Base-by-base conservation (phyloP, 2,888 invertebrate genomes). In the Agrochola litura region DNA sequence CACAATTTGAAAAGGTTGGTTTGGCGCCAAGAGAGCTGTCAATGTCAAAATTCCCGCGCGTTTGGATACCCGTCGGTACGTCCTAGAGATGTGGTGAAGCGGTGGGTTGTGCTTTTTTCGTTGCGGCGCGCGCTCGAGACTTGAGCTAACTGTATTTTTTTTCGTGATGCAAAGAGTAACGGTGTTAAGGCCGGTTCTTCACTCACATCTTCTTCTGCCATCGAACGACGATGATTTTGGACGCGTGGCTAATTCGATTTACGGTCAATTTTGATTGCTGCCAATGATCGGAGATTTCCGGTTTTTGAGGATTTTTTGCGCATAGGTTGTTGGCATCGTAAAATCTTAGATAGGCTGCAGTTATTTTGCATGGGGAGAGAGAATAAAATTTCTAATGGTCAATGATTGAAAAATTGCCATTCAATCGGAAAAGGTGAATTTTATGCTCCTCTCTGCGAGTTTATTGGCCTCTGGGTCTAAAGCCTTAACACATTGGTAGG, bases 141-240 rank as follows among this genome's bases (percentile, higher is more conserved):
- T 91, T 84, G 84, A 88, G 90, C 85, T 96, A 96, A 96, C 96
- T 95, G 96, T 96, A 96, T 93, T 96, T 96, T 93, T 96, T 96
- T 96, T 96, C 94, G 95, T 95, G 95, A 93, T 95, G 92, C 93
- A 89, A 92, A 90, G 91, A 89, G 92, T 96, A 96, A 96, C 96
- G 95, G 96, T 94, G 92, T 85, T 83, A 73, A 90, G 91, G 94
- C 95, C 95, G 95, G 95, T 95, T 95, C 92, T 92, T 84, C 88
- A 89, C 87, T 88, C 86, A 90, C 90, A 91, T 94, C 94, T 92
- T 93, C 93, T 89, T 90, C 92, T 89, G 74, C 89, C 82, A 77
- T 77, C 68, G 78, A 72, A 37, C 76, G 86, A 88, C 88, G 89
- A 89, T 89, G 89, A 89, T 92, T 91, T 91, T 91, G 89, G 89